These are phyloP conservation scores for Drosophila micromelanica DNA, from an alignment of 1,140 invertebrate species.

Conservation along the genomic window DNA sequence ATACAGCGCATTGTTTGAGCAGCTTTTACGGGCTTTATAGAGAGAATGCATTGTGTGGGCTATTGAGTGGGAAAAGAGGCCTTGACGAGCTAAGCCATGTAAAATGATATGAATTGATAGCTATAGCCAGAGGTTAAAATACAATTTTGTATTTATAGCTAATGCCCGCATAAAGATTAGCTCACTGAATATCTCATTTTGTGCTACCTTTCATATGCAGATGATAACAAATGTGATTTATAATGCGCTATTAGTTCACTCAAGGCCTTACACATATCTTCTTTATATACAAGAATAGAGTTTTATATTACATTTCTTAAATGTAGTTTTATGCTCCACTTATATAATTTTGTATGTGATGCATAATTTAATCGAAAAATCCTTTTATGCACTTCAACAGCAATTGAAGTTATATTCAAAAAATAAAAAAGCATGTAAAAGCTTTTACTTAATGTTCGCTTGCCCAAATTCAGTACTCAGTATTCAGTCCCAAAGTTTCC, in stretches of 20 bases:
- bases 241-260: not conserved
- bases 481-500: not conserved
- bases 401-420: not conserved
- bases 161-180: constrained; percentile 27
- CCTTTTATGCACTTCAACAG: constrained; percentile 6
- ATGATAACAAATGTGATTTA: constrained; percentile 17
- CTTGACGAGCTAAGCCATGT: constrained; percentile 11
- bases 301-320: not conserved
- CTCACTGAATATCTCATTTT: constrained; percentile 29
- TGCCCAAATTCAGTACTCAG: not conserved
- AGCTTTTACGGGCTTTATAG: constrained; percentile 4
- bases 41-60: constrained; percentile 19
- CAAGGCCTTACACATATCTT: constrained; percentile 2
- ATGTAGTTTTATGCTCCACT: too few species aligned
- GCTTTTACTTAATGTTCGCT: constrained; percentile 29
- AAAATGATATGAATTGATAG: constrained; percentile 19
- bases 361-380: constrained; percentile 1
- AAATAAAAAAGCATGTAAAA: constrained; percentile 8
- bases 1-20: constrained; percentile 15
- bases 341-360: too few species aligned
- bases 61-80: constrained; percentile 8
- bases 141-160: constrained; percentile 7
- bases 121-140: constrained; percentile 3
- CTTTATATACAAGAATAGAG: not conserved
- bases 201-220: constrained; percentile 25